Evolutionary conservation across 2,888 invertebrate genomes (phyloP).

Genomic region (Eilema depressum): DNA sequence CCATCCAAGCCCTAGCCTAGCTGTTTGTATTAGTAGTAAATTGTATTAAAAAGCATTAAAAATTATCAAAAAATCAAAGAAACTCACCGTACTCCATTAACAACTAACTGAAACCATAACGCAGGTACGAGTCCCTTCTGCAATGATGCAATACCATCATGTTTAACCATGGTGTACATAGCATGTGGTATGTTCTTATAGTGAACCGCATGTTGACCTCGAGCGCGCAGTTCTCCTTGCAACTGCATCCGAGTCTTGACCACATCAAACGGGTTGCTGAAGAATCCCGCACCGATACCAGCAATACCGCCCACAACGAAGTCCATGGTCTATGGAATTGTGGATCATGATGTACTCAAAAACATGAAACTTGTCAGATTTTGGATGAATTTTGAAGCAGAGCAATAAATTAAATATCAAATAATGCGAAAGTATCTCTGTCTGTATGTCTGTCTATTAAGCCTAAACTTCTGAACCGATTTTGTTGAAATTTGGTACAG

Average conservation of each 20-base stretch:
- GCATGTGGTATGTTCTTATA: slow-evolving; percentile 94
- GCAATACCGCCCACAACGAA: slow-evolving; percentile 92
- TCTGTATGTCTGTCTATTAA: too few species aligned
- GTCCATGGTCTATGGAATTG: slow-evolving; percentile 86
- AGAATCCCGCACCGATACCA: slow-evolving; percentile 92
- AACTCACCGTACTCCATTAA: slow-evolving; percentile 87
- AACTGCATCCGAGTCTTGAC: slow-evolving; percentile 96
- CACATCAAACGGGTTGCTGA: slow-evolving; percentile 96
- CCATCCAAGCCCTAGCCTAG: too few species aligned
- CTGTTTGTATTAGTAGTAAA: neutral
- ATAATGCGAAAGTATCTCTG: too few species aligned
- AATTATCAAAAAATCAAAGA: neutral
- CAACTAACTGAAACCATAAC: slow-evolving; percentile 92
- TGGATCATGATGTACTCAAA: slow-evolving; percentile 12
- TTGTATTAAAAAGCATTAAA: neutral
- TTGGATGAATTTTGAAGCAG: neutral
- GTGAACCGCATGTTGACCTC: slow-evolving; percentile 87
- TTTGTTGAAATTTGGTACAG: too few species aligned
- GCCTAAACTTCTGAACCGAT: too few species aligned
- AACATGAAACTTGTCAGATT: neutral
- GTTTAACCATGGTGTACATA: slow-evolving; percentile 90
- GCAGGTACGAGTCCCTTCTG: slow-evolving; percentile 94
- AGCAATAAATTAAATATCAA: neutral
- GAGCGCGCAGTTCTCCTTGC: slow-evolving; percentile 92
- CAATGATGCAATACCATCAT: slow-evolving; percentile 92